These are phyloP conservation scores for Zeuzera pyrina DNA, from an alignment of 2,888 invertebrate genomes.

Conservation along the genomic window DNA sequence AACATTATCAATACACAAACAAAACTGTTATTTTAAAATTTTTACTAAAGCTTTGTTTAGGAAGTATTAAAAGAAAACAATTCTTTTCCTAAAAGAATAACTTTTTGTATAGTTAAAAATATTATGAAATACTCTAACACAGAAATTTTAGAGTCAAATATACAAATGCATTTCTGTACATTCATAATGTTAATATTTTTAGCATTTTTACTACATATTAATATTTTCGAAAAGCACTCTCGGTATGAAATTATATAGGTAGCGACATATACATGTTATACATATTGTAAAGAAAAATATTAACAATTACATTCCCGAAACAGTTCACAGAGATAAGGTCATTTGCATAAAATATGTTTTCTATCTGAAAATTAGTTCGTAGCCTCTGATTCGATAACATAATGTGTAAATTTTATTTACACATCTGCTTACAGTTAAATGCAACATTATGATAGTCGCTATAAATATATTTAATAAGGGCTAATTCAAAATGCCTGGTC, in stretches of 20 bases:
- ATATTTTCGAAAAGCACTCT: slow-evolving; percentile 58
- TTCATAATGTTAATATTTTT: slow-evolving; percentile 22
- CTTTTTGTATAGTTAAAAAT: slow-evolving; percentile 38
- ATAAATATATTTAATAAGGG: slow-evolving; percentile 56
- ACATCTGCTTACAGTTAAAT: slow-evolving; percentile 51
- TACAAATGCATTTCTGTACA: slow-evolving; percentile 19
- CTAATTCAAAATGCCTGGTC: slow-evolving; percentile 59
- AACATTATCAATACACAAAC: too few relatives aligned
- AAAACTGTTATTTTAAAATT: too few relatives aligned
- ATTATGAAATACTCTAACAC: slow-evolving; percentile 19
- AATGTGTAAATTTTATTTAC: slow-evolving; percentile 56
- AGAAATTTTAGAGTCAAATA: slow-evolving; percentile 34
- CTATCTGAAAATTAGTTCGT: slow-evolving; percentile 23
- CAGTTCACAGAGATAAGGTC: too few relatives aligned
- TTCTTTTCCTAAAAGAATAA: slow-evolving; percentile 72
- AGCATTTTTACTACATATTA: slow-evolving; percentile 41
- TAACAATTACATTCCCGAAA: too few relatives aligned
- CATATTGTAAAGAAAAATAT: too few relatives aligned
- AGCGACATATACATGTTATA: too few relatives aligned
- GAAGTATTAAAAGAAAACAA: slow-evolving; percentile 44
- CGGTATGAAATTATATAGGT: too few relatives aligned
- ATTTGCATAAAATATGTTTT: too few relatives aligned
- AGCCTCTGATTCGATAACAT: slow-evolving; percentile 45
- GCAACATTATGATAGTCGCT: slow-evolving; percentile 46
- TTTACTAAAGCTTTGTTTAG: slow-evolving; percentile 23